phyloP scores from a whole-genome alignment of 2,797 vertebrate genomes.

The Protonibea diacanthus region DNA sequence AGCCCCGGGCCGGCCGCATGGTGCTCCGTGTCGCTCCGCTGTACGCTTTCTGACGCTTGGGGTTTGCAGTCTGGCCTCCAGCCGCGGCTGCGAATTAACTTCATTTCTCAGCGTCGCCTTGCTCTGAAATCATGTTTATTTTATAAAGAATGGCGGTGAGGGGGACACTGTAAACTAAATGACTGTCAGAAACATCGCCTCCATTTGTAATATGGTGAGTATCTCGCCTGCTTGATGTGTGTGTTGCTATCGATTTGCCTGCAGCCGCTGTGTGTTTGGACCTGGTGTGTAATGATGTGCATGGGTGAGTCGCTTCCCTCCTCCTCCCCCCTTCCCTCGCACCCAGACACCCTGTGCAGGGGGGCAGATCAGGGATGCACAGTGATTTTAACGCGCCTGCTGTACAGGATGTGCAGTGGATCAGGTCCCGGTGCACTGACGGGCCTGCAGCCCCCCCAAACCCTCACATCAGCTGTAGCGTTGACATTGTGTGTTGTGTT shows the following conservation, averaged over 20 bases:
- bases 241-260: constrained; percentile 59
- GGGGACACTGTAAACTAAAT: constrained; percentile 96
- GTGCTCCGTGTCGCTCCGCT: constrained; percentile 61
- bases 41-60: constrained; percentile 65
- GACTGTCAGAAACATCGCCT: constrained; percentile 99
- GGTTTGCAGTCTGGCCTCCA: constrained; percentile 82
- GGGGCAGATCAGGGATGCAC: constrained; percentile 12
- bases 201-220: constrained; percentile 99
- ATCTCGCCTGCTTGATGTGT: constrained; percentile 31
- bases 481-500: constrained; percentile 1
- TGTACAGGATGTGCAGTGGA: not conserved
- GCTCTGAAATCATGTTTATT: constrained; percentile 87
- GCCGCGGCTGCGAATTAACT: constrained; percentile 75
- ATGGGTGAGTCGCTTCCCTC: constrained; percentile 2
- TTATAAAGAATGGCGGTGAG: constrained; percentile 95
- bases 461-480: too few relatives aligned
- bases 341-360: constrained; percentile 1
- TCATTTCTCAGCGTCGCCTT: constrained; percentile 68
- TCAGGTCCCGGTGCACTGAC: not conserved
- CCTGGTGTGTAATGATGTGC: constrained; percentile 43
- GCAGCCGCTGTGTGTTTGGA: constrained; percentile 56
- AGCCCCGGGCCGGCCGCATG: constrained; percentile 63
- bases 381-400: not conserved
- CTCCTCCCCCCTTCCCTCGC: not conserved
- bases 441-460: constrained; percentile 6